These are phyloP conservation scores for Bovichtus variegatus DNA, from an alignment of 2,797 vertebrate genomes.

Conservation along the genomic window DNA sequence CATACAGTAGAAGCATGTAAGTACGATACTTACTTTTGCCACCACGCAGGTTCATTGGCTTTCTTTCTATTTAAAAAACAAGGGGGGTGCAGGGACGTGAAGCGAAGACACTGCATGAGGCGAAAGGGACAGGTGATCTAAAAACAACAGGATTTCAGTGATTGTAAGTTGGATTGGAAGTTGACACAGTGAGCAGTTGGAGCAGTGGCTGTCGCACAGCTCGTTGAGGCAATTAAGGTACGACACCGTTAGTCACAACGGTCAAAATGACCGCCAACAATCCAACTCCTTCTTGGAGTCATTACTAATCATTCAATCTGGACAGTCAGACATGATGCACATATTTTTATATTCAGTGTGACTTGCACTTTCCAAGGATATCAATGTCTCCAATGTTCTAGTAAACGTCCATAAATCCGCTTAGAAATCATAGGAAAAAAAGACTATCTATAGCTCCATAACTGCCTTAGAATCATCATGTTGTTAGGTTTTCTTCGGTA, in stretches of 20 bases:
- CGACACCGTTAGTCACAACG: too few species aligned
- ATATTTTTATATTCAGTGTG: background rate
- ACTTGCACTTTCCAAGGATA: background rate
- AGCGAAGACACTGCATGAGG: background rate
- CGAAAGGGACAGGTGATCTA: background rate
- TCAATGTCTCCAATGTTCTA: background rate
- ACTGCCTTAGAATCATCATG: too few species aligned
- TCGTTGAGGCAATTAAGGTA: slow-evolving; percentile 8
- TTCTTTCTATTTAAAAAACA: slow-evolving; percentile 26
- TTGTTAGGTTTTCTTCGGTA: background rate
- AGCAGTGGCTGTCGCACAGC: background rate
- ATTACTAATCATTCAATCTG: background rate
- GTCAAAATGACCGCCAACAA: too few species aligned
- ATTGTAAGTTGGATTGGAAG: background rate
- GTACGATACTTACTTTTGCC: background rate
- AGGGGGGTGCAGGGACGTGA: background rate
- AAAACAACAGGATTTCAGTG: background rate
- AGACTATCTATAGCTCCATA: too few species aligned
- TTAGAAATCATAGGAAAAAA: background rate
- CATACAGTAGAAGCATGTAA: background rate
- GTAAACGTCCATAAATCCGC: background rate
- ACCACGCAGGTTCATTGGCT: background rate
- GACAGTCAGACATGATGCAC: background rate
- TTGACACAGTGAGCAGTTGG: background rate
- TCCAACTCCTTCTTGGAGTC: background rate